These are phyloP conservation scores for Chelonia mydas DNA, from an alignment of 2,797 vertebrate species.

Conservation along the genomic window DNA sequence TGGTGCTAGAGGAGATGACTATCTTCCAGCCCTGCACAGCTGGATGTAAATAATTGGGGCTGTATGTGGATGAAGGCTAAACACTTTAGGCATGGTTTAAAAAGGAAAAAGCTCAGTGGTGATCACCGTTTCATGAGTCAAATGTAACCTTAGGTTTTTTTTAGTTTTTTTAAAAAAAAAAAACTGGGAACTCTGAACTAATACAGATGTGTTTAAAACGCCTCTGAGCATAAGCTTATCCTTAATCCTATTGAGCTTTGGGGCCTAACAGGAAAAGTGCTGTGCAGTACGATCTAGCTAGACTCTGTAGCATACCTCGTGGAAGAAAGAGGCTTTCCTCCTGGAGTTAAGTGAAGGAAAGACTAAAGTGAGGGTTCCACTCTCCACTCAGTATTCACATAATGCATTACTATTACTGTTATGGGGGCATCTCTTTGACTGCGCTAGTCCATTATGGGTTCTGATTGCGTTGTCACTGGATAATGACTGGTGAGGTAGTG, in stretches of 20 bases:
- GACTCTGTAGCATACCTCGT: too few species aligned
- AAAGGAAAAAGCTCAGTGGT: background rate
- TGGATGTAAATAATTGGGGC: slow-evolving; percentile 13
- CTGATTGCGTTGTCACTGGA: background rate
- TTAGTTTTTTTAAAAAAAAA: background rate
- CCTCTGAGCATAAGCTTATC: slow-evolving; percentile 41
- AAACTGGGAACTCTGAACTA: background rate
- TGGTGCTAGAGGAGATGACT: too few species aligned
- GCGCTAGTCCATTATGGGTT: background rate
- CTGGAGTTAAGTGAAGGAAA: background rate
- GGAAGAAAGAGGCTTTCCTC: background rate
- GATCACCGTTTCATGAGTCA: background rate
- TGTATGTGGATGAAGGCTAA: slow-evolving; percentile 32
- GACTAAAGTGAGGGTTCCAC: background rate
- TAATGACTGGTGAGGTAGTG: background rate
- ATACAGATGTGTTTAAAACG: slow-evolving; percentile 15
- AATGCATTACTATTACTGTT: background rate
- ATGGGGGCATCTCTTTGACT: background rate
- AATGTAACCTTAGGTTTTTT: background rate
- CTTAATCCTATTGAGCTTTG: background rate
- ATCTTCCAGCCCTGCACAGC: slow-evolving; percentile 45
- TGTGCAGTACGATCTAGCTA: background rate
- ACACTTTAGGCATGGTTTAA: slow-evolving; percentile 37
- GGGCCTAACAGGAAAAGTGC: background rate
- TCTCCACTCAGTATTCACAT: background rate